Conservation (phyloP, 2,888 invertebrate species). For the Stenoptilia bipunctidactyla region DNA sequence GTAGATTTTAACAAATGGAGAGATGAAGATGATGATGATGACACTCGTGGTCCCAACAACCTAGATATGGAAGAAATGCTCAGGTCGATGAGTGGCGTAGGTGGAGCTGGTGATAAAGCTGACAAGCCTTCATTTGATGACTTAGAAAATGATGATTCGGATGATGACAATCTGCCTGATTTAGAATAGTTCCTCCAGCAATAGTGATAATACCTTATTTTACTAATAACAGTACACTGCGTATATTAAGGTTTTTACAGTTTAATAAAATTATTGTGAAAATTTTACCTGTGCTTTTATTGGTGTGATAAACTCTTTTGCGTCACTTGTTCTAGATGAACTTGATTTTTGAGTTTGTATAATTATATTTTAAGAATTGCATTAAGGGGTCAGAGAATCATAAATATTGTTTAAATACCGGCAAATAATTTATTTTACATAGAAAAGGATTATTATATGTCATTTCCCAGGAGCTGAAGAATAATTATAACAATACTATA, state of each 20-base stretch:
- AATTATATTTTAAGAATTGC: too few relatives aligned
- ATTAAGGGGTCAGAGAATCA: too few relatives aligned
- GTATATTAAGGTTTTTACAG: slow-evolving; percentile 63
- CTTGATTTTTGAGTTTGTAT: too few relatives aligned
- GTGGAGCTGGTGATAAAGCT: slow-evolving; percentile 49
- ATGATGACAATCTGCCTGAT: slow-evolving; percentile 85
- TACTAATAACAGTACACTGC: slow-evolving; percentile 51
- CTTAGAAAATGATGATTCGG: slow-evolving; percentile 83
- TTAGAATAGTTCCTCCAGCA: slow-evolving; percentile 68
- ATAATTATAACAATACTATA: too few relatives aligned
- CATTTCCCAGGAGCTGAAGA: too few relatives aligned
- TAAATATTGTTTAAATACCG: too few relatives aligned
- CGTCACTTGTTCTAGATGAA: too few relatives aligned
- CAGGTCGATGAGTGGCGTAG: slow-evolving; percentile 76
- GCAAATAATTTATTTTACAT: too few relatives aligned
- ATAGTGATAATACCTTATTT: slow-evolving; percentile 34
- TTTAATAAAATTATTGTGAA: slow-evolving; percentile 52
- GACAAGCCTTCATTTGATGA: slow-evolving; percentile 82
- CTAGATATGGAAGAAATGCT: slow-evolving; percentile 80
- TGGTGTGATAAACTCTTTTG: too few relatives aligned
- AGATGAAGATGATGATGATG: slow-evolving; percentile 94
- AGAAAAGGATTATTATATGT: too few relatives aligned
- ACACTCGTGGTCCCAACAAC: slow-evolving; percentile 48
- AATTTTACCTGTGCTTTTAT: too few relatives aligned
- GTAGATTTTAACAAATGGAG: slow-evolving; percentile 98